Percentiles rank a stretch among this genome's conserved stretches.
phyloP scores from a whole-genome alignment of 2,888 invertebrate species.

The Acanthosepion esculentum region DNA sequence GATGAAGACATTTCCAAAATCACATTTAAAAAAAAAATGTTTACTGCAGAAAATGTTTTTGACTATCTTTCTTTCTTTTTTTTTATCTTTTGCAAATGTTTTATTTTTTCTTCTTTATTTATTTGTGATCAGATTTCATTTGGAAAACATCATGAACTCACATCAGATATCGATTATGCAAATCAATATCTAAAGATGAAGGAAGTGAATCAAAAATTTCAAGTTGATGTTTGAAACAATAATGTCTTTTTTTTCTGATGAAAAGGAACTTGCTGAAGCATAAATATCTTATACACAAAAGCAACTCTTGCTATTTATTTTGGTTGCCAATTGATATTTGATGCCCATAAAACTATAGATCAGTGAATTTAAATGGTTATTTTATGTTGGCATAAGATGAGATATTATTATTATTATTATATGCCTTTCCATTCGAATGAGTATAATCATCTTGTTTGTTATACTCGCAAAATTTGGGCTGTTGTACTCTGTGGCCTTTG shows the following conservation, averaged over 20 bases:
- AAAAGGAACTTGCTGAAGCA: slow-evolving; percentile 3
- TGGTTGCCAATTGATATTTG: neutral
- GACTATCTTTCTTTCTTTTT: neutral
- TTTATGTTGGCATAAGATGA: too few species aligned
- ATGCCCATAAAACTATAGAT: neutral
- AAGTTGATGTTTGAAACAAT: neutral
- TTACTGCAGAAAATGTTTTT: neutral
- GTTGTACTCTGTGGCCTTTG: too few species aligned
- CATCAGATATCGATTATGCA: neutral
- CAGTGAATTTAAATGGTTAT: too few species aligned
- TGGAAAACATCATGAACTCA: slow-evolving; percentile 36
- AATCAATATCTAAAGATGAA: neutral
- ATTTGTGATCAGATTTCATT: slow-evolving; percentile 34
- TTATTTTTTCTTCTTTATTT: neutral
- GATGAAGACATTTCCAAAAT: neutral
- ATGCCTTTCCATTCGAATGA: too few species aligned
- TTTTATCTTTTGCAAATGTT: neutral
- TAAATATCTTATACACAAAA: neutral
- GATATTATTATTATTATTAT: too few species aligned
- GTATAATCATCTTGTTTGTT: too few species aligned
- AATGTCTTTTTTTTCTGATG: neutral
- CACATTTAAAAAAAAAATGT: neutral
- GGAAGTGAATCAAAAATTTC: neutral
- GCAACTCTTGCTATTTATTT: neutral
- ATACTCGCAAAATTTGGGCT: too few species aligned